phyloP scores from a whole-genome alignment of 2,888 invertebrate species.

The Carabus problematicus region DNA sequence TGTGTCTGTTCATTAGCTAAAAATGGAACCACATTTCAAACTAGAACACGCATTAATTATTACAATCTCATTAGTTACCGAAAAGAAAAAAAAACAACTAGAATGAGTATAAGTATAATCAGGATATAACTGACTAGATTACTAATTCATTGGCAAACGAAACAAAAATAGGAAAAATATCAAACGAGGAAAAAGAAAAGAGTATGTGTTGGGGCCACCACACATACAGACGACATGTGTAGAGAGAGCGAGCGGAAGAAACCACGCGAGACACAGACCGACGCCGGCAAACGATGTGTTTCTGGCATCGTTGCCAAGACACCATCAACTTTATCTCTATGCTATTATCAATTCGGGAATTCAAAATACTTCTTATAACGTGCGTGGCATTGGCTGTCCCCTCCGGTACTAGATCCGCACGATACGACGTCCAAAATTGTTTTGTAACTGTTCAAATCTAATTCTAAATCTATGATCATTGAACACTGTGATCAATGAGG shows the following conservation, averaged over 20 bases:
- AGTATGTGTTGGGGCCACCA: not conserved
- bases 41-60: too few relatives aligned
- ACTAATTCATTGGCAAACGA: too few relatives aligned
- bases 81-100: too few relatives aligned
- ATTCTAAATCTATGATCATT: conserved; percentile 24
- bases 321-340: not conserved
- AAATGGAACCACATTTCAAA: too few relatives aligned
- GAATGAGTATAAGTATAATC: too few relatives aligned
- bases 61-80: too few relatives aligned
- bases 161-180: too few relatives aligned
- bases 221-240: not conserved
- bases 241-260: conserved; percentile 1
- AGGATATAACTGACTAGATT: too few relatives aligned
- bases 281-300: conserved; percentile 1
- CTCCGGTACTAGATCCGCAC: conserved; percentile 17
- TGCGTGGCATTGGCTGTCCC: not conserved
- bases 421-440: conserved; percentile 24
- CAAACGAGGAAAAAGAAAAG: too few relatives aligned
- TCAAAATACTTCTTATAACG: conserved; percentile 19
- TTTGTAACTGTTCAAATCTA: conserved; percentile 33
- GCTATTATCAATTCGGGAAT: conserved; percentile 14
- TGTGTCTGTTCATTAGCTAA: too few relatives aligned
- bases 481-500: not conserved
- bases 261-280: conserved; percentile 3
- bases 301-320: conserved; percentile 3